Conservation (phyloP, 2,113 vertebrate genomes). For the Macrotis lagotis region DNA sequence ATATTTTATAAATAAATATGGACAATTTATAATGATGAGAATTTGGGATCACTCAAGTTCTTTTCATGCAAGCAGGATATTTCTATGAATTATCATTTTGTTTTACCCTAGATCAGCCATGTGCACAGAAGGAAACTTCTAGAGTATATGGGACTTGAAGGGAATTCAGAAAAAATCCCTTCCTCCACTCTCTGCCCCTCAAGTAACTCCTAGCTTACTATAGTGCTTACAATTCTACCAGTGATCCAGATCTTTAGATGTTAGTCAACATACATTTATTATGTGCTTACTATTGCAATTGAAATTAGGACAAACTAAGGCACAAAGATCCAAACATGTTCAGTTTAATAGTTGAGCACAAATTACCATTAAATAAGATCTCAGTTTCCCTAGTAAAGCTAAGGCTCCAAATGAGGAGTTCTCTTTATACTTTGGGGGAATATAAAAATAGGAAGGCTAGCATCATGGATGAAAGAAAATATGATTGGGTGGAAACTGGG, state of each 20-base stretch:
- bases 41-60: neutral
- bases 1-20: neutral
- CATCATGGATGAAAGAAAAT: neutral
- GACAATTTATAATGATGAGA: neutral
- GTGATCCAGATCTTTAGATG: neutral
- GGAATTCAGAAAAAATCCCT: neutral
- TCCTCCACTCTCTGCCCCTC: neutral
- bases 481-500: neutral
- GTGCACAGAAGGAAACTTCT: neutral
- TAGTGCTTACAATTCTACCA: neutral
- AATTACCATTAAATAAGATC: neutral
- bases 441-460: neutral
- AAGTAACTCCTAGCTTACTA: neutral
- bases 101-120: neutral
- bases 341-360: neutral
- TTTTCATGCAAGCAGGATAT: neutral
- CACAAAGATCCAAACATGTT: neutral
- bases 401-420: neutral
- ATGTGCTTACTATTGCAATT: neutral
- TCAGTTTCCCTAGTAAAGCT: neutral
- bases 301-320: neutral
- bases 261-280: neutral
- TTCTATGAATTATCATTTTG: neutral
- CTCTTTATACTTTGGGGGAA: neutral
- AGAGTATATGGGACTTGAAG: neutral